These are phyloP conservation scores for mouse (Mus musculus) DNA, from an alignment of 2,113 vertebrate genomes.

Conservation along the genomic window GRCm39 chr19:18292001-18292500, in stretches of 20 bases:
- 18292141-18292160: not conserved
- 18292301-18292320: conserved; percentile 28
- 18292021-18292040: not conserved
- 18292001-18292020: conserved; percentile 29
- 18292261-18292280: conserved; percentile 4
- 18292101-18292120: not conserved
- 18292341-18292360: conserved; percentile 9
- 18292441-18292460: not conserved
- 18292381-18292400: not conserved
- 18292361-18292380: conserved; percentile 20
- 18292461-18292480: not conserved
- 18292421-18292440: conserved; percentile 33
- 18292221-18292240: not conserved
- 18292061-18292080: not conserved
- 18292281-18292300: not conserved
- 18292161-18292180: not conserved
- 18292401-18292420: conserved; percentile 53
- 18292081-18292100: not conserved
- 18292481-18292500: not conserved
- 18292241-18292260: not conserved
- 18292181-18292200: not conserved
- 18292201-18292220: not conserved
- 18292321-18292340: not conserved
- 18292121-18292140: not conserved
- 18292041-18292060: not conserved